A percentile compares a stretch with the other conserved stretches of the same genome.
Evolutionary conservation across 1,140 invertebrate genomes (phyloP).

Genomic region (Leptinotarsa lineolata): DNA sequence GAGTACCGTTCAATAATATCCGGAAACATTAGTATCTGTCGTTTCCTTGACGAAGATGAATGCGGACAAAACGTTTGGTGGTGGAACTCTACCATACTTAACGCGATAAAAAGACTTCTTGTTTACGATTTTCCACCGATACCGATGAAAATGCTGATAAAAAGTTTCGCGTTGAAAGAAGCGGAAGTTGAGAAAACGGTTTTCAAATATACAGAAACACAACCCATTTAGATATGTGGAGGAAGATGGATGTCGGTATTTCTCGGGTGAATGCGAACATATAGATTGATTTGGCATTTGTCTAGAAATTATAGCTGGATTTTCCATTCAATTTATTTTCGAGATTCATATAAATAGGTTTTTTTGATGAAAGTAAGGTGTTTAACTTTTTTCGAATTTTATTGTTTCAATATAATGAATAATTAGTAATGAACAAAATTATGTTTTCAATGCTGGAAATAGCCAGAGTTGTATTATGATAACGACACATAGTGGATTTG

Average conservation of each 20-base stretch:
- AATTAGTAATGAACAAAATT: no score
- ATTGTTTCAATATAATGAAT: no score
- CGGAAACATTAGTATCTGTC: constrained; percentile 22
- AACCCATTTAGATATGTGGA: background rate
- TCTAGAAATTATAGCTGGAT: no score
- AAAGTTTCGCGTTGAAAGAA: background rate
- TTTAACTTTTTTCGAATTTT: no score
- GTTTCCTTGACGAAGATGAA: constrained; percentile 23
- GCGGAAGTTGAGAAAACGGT: background rate
- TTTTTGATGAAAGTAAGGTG: no score
- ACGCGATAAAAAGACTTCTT: constrained; percentile 9
- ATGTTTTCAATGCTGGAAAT: no score
- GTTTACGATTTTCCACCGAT: constrained; percentile 21
- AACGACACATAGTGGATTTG: no score
- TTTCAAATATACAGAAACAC: background rate
- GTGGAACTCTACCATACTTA: constrained; percentile 14
- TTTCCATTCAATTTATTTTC: no score
- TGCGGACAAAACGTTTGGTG: constrained; percentile 3
- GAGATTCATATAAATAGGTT: no score
- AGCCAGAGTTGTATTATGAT: no score
- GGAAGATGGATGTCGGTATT: background rate
- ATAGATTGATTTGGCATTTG: no score
- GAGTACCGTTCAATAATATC: constrained; percentile 10
- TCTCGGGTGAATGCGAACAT: background rate
- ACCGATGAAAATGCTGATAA: constrained; percentile 7